A percentile compares a stretch with the other conserved stretches of the same genome.
These are phyloP conservation scores for Agapornis canus DNA, from an alignment of 2,797 vertebrate genomes.

Conservation along the genomic window DNA sequence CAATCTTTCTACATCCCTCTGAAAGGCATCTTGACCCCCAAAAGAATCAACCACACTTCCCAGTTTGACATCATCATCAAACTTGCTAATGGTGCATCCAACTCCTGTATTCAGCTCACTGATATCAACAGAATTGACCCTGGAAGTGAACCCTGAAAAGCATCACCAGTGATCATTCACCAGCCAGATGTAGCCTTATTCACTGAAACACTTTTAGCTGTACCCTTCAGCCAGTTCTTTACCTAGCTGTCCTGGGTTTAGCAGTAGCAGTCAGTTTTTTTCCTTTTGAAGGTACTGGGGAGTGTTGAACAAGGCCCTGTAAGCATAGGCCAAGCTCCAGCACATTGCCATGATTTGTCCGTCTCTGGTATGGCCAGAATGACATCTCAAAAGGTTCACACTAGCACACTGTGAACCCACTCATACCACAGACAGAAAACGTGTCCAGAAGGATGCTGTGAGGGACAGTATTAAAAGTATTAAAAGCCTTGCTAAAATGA, in stretches of 20 bases:
- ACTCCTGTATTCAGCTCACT: not conserved
- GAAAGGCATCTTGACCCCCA: not conserved
- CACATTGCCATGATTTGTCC: no score
- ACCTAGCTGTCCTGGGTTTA: no score
- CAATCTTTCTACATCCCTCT: not conserved
- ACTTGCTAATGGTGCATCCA: not conserved
- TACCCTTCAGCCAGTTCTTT: not conserved
- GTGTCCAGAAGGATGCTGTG: not conserved
- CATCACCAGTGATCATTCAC: not conserved
- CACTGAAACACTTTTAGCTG: not conserved
- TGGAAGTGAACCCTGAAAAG: not conserved
- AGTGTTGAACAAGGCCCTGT: no score
- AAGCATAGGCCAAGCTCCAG: no score
- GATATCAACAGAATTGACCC: not conserved
- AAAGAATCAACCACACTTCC: not conserved
- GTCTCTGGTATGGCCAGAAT: no score
- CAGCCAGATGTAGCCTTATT: not conserved
- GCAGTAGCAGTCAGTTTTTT: no score
- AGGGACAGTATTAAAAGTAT: not conserved
- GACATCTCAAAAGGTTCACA: no score
- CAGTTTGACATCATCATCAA: not conserved
- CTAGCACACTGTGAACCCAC: rapidly evolving
- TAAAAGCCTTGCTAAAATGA: not conserved
- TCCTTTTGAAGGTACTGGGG: no score
- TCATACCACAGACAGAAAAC: no score